These are phyloP conservation scores for Melanaphis sacchari DNA, from an alignment of 1,140 invertebrate species.

Conservation along the genomic window DNA sequence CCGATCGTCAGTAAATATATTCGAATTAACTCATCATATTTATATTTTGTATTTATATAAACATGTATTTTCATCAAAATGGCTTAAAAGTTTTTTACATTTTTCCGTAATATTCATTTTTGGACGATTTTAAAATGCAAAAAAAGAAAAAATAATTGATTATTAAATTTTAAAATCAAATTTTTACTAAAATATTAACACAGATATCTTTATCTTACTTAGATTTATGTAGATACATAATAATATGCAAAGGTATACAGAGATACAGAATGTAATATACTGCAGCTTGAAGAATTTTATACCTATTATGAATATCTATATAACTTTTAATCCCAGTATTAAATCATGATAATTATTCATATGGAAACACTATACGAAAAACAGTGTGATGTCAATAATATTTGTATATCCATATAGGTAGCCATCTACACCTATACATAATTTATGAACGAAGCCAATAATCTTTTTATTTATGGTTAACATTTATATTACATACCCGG, in stretches of 20 bases:
- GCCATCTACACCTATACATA: background rate
- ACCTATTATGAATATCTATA: background rate
- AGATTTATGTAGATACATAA: background rate
- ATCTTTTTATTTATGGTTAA: background rate
- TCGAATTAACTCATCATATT: background rate
- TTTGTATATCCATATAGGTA: background rate
- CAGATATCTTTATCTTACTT: background rate
- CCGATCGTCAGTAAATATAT: background rate
- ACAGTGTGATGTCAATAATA: background rate
- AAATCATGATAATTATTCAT: background rate
- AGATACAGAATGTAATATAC: background rate
- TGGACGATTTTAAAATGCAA: background rate
- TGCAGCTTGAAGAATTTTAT: background rate
- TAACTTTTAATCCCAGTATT: background rate
- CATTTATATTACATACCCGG: slow-evolving; percentile 6
- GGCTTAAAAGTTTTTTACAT: background rate
- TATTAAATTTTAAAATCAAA: background rate
- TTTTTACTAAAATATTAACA: background rate
- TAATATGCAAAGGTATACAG: background rate
- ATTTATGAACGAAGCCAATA: background rate
- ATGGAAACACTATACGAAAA: background rate
- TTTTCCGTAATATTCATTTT: background rate
- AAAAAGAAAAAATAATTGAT: background rate
- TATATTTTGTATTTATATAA: background rate
- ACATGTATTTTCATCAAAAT: background rate